Conservation (phyloP, 1,140 invertebrate genomes). For the Rhopalosiphum padi region DNA sequence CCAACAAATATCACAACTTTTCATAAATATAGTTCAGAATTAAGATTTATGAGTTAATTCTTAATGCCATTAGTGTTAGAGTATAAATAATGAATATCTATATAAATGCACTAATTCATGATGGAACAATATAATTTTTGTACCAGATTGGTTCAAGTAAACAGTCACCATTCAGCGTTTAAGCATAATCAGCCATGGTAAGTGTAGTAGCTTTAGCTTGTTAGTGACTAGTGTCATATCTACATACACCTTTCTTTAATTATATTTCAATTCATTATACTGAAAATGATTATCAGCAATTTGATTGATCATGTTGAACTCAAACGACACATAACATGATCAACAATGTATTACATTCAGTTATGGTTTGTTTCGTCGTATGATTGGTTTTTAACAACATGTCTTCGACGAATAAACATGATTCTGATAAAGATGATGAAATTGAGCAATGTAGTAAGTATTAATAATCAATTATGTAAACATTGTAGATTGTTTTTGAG, state of each 20-base stretch:
- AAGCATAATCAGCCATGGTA: not conserved
- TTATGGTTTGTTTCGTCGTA: slow-evolving; percentile 38
- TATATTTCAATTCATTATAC: not conserved
- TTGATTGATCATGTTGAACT: slow-evolving; percentile 39
- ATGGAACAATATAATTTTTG: not conserved
- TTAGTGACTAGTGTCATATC: not conserved
- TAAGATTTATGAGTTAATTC: not conserved
- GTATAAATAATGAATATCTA: not conserved
- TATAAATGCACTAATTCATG: not conserved
- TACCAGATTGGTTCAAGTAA: not conserved
- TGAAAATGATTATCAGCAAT: slow-evolving; percentile 13
- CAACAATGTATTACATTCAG: slow-evolving; percentile 49
- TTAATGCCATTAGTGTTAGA: not conserved
- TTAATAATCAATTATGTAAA: slow-evolving; percentile 6
- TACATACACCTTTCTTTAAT: not conserved
- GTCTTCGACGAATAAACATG: slow-evolving; percentile 54
- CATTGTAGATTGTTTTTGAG: slow-evolving; percentile 19
- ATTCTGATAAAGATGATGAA: slow-evolving; percentile 50
- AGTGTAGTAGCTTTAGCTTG: not conserved
- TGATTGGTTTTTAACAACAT: slow-evolving; percentile 51
- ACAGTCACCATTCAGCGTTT: not conserved
- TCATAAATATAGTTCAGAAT: not conserved
- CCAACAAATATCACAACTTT: slow-evolving; percentile 17
- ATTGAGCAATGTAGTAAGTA: slow-evolving; percentile 54
- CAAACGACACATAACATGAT: slow-evolving; percentile 42